These are phyloP conservation scores for Phoxinus dragarum DNA, from an alignment of 2,797 vertebrate genomes.

Conservation along the genomic window DNA sequence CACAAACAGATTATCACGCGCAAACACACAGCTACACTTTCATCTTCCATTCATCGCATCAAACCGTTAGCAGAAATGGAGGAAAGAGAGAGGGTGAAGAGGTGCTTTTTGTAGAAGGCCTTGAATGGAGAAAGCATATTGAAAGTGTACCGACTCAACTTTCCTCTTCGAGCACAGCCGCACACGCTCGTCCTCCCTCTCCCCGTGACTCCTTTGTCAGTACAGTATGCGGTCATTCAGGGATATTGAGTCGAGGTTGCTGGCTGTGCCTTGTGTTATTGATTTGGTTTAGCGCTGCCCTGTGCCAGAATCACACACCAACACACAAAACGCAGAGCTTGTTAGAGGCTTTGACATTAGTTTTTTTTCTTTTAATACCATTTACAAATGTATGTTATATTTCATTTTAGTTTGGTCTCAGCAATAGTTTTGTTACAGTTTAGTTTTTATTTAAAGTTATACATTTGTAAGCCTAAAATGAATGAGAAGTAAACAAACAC, in stretches of 20 bases:
- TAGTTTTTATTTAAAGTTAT: neutral
- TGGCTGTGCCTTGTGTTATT: conserved; percentile 26
- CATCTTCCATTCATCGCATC: conserved; percentile 46
- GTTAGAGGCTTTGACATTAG: neutral
- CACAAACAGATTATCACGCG: conserved; percentile 18
- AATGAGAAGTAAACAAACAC: neutral
- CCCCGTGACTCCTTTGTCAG: conserved; percentile 9
- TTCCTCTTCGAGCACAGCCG: conserved; percentile 16
- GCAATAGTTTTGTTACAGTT: neutral
- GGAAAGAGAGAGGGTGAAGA: conserved; percentile 38
- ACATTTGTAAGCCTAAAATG: neutral
- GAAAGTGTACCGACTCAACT: conserved; percentile 40
- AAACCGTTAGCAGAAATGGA: conserved; percentile 21
- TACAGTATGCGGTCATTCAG: conserved; percentile 34
- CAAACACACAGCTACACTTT: conserved; percentile 46
- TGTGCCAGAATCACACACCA: conserved; percentile 19
- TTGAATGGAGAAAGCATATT: conserved; percentile 40
- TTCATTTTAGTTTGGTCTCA: neutral
- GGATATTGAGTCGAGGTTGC: conserved; percentile 11
- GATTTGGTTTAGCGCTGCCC: conserved; percentile 35
- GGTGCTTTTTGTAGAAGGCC: conserved; percentile 47
- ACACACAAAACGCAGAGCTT: neutral
- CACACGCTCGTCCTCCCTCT: conserved; percentile 16
- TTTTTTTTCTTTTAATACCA: neutral
- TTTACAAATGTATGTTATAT: neutral